Conservation (phyloP, 2,113 vertebrate genomes). For the Eudyptes chrysolophus region DNA sequence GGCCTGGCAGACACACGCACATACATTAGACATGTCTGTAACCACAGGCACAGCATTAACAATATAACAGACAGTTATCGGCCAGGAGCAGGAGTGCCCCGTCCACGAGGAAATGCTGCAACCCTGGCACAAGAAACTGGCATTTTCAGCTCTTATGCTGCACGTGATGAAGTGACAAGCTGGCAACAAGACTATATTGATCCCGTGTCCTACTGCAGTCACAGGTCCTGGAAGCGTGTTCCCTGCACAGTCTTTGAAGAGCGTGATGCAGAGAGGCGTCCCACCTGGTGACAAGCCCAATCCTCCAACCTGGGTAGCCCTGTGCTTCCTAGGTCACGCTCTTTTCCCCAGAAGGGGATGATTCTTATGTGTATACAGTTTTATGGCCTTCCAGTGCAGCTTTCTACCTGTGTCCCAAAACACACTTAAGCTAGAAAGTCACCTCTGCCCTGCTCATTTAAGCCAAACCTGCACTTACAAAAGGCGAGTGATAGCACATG, state of each 20-base stretch:
- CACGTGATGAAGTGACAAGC: background rate
- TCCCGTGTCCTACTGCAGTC: background rate
- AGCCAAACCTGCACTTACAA: background rate
- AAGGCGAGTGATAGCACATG: background rate
- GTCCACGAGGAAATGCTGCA: background rate
- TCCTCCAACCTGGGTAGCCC: background rate
- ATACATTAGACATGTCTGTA: background rate
- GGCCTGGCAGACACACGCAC: constrained; percentile 80
- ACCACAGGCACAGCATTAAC: background rate
- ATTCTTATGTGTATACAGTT: background rate
- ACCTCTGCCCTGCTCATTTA: background rate
- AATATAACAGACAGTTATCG: background rate
- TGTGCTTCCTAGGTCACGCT: background rate
- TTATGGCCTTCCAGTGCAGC: background rate
- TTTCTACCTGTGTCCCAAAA: background rate
- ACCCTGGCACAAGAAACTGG: background rate
- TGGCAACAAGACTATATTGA: background rate
- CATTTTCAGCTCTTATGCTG: background rate
- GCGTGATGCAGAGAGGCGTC: background rate
- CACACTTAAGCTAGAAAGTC: background rate
- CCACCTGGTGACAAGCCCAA: background rate
- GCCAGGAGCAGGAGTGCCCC: background rate
- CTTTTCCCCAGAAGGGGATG: background rate
- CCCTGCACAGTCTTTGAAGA: background rate
- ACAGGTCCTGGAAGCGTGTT: background rate